Evolutionary conservation across 2,797 vertebrate genomes (phyloP).

Genomic region (Rhincodon typus): DNA sequence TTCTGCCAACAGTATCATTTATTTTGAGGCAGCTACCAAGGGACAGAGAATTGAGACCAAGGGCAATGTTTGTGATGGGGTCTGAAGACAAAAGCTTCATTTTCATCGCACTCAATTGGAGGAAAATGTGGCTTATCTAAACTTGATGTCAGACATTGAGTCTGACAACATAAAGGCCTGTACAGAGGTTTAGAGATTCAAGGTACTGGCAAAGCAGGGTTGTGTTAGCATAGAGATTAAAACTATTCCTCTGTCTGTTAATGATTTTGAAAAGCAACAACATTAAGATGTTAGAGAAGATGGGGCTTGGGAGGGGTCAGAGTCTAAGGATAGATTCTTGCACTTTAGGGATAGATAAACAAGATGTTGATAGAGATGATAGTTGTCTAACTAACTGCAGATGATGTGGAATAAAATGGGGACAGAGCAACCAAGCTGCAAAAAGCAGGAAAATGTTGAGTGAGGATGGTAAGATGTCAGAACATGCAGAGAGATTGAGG

Average conservation of each 20-base stretch:
- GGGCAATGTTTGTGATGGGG: background rate
- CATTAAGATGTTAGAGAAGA: background rate
- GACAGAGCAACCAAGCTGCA: background rate
- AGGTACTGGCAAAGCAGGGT: background rate
- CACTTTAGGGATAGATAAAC: background rate
- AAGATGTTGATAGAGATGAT: background rate
- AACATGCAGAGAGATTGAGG: background rate
- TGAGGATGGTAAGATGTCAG: background rate
- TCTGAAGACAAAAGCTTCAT: background rate
- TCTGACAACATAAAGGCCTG: background rate
- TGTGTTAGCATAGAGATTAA: background rate
- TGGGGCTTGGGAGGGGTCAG: background rate
- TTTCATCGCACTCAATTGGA: background rate
- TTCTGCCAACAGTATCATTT: background rate
- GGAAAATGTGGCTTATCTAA: background rate
- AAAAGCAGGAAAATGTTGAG: background rate
- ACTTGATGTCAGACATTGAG: background rate
- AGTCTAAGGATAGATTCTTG: background rate
- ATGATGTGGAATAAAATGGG: background rate
- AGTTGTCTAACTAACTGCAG: no score
- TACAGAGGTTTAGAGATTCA: background rate
- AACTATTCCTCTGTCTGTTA: background rate
- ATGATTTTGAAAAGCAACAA: background rate
- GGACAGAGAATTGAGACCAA: background rate
- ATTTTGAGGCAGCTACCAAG: background rate